Evolutionary conservation across 2,113 vertebrate genomes (phyloP).

Genomic region (Scopus umbretta): DNA sequence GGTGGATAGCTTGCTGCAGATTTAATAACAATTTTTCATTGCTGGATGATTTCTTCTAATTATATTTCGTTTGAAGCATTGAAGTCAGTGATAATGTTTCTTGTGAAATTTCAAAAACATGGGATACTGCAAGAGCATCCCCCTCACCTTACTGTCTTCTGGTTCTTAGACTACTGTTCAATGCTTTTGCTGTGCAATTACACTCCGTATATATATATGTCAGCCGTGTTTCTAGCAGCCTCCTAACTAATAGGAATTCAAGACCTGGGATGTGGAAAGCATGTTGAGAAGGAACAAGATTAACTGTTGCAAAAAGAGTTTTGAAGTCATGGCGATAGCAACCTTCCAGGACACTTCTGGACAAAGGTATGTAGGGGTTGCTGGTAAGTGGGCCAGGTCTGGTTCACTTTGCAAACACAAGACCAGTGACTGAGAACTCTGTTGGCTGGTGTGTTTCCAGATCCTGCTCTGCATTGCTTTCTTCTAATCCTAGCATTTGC

Average conservation of each 20-base stretch:
- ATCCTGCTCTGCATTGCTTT: not conserved
- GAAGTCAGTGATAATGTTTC: not conserved
- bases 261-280: not conserved
- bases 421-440: not conserved
- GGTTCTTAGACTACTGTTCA: not conserved
- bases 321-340: not conserved
- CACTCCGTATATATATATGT: not conserved
- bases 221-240: not conserved
- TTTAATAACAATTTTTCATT: not conserved
- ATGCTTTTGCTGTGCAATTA: not conserved
- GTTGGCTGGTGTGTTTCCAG: not conserved
- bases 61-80: not conserved
- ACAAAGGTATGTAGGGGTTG: not conserved
- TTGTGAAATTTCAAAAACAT: conserved; percentile 8
- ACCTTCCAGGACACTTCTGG: not conserved
- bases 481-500: not conserved
- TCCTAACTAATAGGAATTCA: not conserved
- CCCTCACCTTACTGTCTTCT: not conserved
- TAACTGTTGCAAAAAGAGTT: not conserved
- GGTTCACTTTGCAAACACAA: not conserved
- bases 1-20: not conserved
- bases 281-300: not conserved
- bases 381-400: not conserved
- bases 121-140: not conserved
- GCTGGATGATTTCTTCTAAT: conserved; percentile 3